Evolutionary conservation across 2,113 vertebrate species (phyloP).

Genomic region (Megaceryle torquata): DNA sequence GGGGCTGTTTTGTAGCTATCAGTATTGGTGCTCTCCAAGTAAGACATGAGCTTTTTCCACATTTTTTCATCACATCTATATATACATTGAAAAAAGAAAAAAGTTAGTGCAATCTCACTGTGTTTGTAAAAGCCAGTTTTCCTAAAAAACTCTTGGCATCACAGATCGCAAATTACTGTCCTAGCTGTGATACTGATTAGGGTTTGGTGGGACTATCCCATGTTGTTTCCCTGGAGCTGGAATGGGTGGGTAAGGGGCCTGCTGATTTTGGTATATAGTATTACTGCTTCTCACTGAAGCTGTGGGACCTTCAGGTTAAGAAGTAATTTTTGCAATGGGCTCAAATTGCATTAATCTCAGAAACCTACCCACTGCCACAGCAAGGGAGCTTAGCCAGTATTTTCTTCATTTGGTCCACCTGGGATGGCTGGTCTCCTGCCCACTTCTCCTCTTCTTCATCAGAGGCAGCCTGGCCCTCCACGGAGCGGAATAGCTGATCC

Average conservation of each 20-base stretch:
- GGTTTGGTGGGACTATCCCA: neutral
- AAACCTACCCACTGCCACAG: slow-evolving; percentile 78
- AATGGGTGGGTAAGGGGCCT: neutral
- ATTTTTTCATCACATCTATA: slow-evolving; percentile 81
- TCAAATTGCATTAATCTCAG: neutral
- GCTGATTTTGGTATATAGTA: neutral
- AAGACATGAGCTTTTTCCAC: slow-evolving; percentile 71
- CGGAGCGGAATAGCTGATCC: slow-evolving; percentile 87
- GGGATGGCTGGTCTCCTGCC: slow-evolving; percentile 63
- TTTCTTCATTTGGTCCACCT: slow-evolving; percentile 69
- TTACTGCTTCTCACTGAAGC: neutral
- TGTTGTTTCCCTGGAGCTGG: rapidly evolving
- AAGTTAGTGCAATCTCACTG: neutral
- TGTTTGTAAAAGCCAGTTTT: neutral
- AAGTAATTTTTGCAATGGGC: neutral
- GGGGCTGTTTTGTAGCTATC: slow-evolving; percentile 64
- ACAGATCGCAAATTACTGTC: too few species aligned
- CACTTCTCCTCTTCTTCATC: slow-evolving; percentile 88
- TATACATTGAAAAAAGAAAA: neutral
- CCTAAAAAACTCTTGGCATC: neutral
- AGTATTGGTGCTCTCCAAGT: slow-evolving; percentile 56
- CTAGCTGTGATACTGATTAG: neutral
- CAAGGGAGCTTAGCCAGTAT: slow-evolving; percentile 75
- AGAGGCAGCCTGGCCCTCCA: slow-evolving; percentile 92
- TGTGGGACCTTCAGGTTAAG: neutral